These are phyloP conservation scores for Drosophila prolongata DNA, from an alignment of 2,888 invertebrate genomes.

Conservation along the genomic window DNA sequence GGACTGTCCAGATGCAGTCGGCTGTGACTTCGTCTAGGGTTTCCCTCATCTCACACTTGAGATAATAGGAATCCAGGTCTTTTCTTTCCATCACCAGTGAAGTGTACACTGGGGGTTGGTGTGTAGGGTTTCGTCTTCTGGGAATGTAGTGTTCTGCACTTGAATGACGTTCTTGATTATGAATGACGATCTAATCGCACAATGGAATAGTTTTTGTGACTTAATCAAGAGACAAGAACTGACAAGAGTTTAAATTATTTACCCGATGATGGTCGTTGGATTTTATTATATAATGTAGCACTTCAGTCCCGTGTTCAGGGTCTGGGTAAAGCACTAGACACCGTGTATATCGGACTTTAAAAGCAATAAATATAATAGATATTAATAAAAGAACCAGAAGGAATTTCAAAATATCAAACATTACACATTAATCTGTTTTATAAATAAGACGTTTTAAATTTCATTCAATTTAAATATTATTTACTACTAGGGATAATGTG, in stretches of 20 bases:
- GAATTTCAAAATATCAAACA: no score
- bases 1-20: constrained; percentile 48
- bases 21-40: constrained; percentile 42
- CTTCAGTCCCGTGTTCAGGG: no score
- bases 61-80: constrained; percentile 6
- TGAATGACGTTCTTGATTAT: background rate
- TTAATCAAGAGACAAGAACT: background rate
- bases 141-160: constrained; percentile 12
- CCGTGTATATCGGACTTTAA: no score
- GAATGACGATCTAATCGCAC: constrained; percentile 18
- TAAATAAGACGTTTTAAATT: no score
- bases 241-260: background rate
- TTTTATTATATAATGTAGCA: no score
- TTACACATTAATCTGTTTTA: no score
- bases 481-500: no score
- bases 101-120: background rate
- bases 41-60: constrained; percentile 22
- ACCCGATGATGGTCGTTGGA: no score
- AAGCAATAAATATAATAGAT: no score
- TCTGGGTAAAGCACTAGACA: no score
- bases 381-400: no score
- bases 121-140: constrained; percentile 25
- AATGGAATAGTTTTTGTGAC: constrained; percentile 9
- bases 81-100: background rate
- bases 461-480: no score